Evolutionary conservation across 2,797 vertebrate species (phyloP).

Genomic region (Xenops minutus): DNA sequence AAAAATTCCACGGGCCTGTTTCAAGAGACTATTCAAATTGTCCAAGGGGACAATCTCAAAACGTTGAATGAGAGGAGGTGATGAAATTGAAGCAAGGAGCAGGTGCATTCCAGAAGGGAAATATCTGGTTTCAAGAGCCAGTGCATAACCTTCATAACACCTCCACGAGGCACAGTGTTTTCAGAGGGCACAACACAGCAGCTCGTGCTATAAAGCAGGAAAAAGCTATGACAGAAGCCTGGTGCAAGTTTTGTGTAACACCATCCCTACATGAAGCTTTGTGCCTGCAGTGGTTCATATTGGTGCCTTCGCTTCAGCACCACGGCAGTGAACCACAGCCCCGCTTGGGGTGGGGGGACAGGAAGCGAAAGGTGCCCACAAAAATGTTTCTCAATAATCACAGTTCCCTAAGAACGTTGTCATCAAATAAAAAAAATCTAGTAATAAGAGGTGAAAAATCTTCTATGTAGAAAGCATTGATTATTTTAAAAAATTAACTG

Average conservation of each 20-base stretch:
- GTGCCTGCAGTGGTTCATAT: neutral
- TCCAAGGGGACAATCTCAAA: neutral
- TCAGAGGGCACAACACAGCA: neutral
- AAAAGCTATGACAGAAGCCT: neutral
- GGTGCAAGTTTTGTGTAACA: neutral
- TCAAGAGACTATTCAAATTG: neutral
- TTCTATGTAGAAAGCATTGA: neutral
- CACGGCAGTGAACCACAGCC: neutral
- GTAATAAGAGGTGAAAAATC: neutral
- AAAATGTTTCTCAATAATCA: slow-evolving; percentile 11
- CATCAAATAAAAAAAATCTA: neutral
- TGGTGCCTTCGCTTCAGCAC: neutral
- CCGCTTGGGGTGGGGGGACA: neutral
- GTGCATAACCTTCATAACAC: neutral
- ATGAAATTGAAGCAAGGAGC: neutral
- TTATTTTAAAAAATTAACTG: neutral
- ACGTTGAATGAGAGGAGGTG: neutral
- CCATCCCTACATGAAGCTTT: neutral
- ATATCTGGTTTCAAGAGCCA: neutral
- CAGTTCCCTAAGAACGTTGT: neutral
- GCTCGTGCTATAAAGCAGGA: neutral
- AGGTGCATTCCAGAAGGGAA: neutral
- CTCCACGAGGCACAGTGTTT: neutral
- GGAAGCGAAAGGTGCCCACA: slow-evolving; percentile 27
- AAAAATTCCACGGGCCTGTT: neutral